Percentiles rank a stretch among this genome's conserved stretches.
phyloP scores from a whole-genome alignment of 2,797 vertebrate genomes.

The Tarsius wallacei region DNA sequence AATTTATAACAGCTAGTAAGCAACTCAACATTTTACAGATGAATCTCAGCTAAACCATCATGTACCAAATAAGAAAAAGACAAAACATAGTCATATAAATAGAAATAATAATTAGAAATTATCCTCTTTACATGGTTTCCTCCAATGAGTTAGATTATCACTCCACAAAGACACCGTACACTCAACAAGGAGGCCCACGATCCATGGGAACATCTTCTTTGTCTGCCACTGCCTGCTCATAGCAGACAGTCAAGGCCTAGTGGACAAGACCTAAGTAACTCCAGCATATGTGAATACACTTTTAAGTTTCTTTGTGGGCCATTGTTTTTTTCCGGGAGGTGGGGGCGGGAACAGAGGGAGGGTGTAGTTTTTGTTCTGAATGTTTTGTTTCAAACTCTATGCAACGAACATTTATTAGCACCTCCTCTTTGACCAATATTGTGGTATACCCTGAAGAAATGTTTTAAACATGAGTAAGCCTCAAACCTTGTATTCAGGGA shows the following conservation, averaged over 20 bases:
- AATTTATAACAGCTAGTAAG: slow-evolving; percentile 71
- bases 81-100: slow-evolving; percentile 45
- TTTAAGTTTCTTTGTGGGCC: background rate
- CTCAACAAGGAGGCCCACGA: background rate
- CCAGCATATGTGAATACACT: background rate
- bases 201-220: background rate
- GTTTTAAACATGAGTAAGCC: background rate
- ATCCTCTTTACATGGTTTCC: background rate
- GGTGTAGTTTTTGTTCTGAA: background rate
- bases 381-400: slow-evolving; percentile 15
- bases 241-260: background rate
- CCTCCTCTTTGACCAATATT: background rate
- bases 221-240: background rate
- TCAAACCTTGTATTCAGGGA: background rate
- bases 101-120: slow-evolving; percentile 62
- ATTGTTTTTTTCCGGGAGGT: background rate
- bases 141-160: slow-evolving; percentile 28
- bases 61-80: slow-evolving; percentile 29
- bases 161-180: background rate
- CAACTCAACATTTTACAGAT: slow-evolving; percentile 68
- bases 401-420: background rate
- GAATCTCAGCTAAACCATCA: slow-evolving; percentile 2
- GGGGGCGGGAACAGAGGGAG: too few species aligned
- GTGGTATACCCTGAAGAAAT: background rate
- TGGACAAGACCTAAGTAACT: background rate